A percentile compares a stretch with the other conserved stretches of the same genome.
These are phyloP conservation scores for Lampris incognitus DNA, from an alignment of 2,113 vertebrate species.

Conservation along the genomic window DNA sequence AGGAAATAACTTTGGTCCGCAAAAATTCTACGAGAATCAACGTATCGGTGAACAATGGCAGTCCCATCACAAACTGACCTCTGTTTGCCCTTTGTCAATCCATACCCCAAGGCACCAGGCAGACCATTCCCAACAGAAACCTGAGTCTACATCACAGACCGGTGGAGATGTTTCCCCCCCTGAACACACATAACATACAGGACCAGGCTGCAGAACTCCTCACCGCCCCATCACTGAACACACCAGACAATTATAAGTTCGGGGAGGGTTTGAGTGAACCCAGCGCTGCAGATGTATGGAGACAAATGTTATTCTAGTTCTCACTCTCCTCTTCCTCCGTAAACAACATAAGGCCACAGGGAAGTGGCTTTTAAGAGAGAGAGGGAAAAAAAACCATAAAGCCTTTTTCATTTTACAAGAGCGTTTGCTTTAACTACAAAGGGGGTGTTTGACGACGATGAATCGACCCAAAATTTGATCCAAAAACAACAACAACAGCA, in stretches of 20 bases:
- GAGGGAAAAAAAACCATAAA: too few species aligned
- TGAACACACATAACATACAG: constrained; percentile 27
- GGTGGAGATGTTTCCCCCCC: constrained; percentile 32
- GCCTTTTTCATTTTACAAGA: not conserved
- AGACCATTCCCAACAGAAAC: constrained; percentile 52
- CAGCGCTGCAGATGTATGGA: constrained; percentile 20
- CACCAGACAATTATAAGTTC: constrained; percentile 16
- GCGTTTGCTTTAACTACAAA: too few species aligned
- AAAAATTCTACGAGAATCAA: constrained; percentile 56
- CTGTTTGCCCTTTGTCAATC: constrained; percentile 70
- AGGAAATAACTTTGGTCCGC: constrained; percentile 60
- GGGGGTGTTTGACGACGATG: too few species aligned
- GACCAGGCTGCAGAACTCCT: constrained; percentile 20
- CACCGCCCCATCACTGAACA: constrained; percentile 1
- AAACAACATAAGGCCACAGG: too few species aligned
- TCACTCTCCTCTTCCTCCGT: constrained; percentile 3
- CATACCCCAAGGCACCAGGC: constrained; percentile 46
- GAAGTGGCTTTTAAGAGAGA: too few species aligned
- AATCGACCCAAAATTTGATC: too few species aligned
- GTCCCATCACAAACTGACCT: constrained; percentile 67
- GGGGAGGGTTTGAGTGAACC: constrained; percentile 12
- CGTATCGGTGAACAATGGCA: constrained; percentile 60
- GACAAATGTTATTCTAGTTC: constrained; percentile 24
- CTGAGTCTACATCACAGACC: constrained; percentile 43
- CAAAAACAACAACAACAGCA: not conserved